phyloP scores from a whole-genome alignment of 2,113 vertebrate genomes.

The Larimichthys polyactis region DNA sequence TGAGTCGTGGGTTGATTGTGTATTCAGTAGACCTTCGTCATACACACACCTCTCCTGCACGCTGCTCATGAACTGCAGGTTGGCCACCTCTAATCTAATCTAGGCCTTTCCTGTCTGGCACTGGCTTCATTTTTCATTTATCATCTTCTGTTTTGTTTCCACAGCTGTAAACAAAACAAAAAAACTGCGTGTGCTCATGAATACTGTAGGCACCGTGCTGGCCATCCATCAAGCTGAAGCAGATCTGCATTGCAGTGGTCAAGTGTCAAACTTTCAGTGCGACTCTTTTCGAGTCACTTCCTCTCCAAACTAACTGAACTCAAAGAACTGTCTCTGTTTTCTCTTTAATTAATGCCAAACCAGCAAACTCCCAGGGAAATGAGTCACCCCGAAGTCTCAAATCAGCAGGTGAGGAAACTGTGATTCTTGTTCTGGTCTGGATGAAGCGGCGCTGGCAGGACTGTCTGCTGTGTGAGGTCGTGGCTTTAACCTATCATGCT shows the following conservation, averaged over 20 bases:
- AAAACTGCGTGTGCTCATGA: slow-evolving; percentile 15
- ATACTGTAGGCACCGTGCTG: not conserved
- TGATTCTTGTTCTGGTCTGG: not conserved
- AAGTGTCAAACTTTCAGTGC: not conserved
- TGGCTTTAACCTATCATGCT: too few relatives aligned
- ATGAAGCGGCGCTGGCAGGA: not conserved
- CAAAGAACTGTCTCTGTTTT: not conserved
- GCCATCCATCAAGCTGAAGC: not conserved
- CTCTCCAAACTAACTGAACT: not conserved
- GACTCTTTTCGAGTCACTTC: not conserved
- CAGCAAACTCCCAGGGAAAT: not conserved
- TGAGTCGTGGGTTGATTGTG: not conserved
- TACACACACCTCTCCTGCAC: not conserved
- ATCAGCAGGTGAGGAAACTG: not conserved
- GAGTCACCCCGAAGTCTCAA: not conserved
- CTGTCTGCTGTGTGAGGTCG: not conserved
- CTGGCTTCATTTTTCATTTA: not conserved
- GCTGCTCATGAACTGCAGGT: not conserved
- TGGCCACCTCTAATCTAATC: not conserved
- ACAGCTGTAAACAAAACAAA: slow-evolving; percentile 9
- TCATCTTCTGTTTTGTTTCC: not conserved
- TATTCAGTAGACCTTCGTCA: not conserved
- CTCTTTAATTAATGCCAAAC: not conserved
- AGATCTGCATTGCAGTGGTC: slow-evolving; percentile 33
- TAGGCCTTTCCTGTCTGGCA: too few relatives aligned